Conservation (phyloP, 1,140 invertebrate genomes). For the Magallana ariakensis region DNA sequence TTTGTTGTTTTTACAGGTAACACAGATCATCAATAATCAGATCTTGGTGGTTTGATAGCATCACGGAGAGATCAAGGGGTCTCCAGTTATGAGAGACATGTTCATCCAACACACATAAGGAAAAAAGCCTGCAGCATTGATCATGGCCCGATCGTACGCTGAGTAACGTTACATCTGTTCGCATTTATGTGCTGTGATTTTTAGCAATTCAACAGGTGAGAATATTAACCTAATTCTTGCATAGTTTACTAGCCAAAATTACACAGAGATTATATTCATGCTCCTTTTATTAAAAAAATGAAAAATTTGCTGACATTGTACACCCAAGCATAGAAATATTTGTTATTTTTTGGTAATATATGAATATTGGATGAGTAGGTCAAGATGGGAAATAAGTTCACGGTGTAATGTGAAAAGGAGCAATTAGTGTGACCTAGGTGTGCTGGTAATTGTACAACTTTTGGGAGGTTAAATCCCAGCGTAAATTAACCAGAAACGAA, state of each 20-base stretch:
- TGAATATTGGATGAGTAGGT: slow-evolving; percentile 34
- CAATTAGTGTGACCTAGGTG: background rate
- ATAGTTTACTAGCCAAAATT: background rate
- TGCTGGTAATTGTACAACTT: background rate
- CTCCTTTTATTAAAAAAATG: background rate
- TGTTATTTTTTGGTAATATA: background rate
- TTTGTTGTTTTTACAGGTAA: slow-evolving; percentile 38
- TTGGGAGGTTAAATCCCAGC: background rate
- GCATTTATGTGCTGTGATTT: background rate
- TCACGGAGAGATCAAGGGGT: slow-evolving; percentile 7
- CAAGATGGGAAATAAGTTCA: background rate
- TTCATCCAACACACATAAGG: slow-evolving; percentile 19
- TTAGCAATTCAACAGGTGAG: background rate
- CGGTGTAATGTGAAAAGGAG: slow-evolving; percentile 12
- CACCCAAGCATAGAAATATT: background rate
- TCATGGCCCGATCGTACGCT: background rate
- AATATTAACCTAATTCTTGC: background rate
- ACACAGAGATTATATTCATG: background rate
- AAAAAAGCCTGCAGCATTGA: slow-evolving; percentile 7
- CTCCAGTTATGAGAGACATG: slow-evolving; percentile 25
- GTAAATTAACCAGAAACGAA: slow-evolving; percentile 27
- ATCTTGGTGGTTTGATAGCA: slow-evolving; percentile 34
- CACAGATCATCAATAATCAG: slow-evolving; percentile 36
- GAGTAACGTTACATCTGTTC: background rate
- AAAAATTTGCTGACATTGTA: no score